A percentile compares a stretch with the other conserved stretches of the same genome.
These are phyloP conservation scores for Eupelmus urozonus DNA, from an alignment of 2,888 invertebrate genomes.

Conservation along the genomic window DNA sequence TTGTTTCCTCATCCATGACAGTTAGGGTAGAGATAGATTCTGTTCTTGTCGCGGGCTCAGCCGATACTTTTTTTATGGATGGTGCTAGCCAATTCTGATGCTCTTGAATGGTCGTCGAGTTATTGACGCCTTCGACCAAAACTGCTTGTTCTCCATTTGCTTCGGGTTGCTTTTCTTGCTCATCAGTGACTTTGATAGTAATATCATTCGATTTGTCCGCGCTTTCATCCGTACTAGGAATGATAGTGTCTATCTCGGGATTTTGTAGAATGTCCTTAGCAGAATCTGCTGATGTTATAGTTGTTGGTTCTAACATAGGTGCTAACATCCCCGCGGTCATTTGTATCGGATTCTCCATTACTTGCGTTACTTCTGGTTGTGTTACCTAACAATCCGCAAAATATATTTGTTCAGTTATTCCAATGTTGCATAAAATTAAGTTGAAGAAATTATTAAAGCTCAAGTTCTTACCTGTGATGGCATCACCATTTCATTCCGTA, in stretches of 20 bases:
- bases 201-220: neutral
- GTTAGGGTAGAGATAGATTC: slow-evolving; percentile 74
- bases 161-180: slow-evolving; percentile 27
- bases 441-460: no score
- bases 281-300: neutral
- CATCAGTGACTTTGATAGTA: slow-evolving; percentile 20
- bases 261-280: neutral
- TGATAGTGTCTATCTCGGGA: no score
- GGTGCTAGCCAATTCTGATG: slow-evolving; percentile 74
- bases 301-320: neutral
- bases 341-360: neutral
- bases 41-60: slow-evolving; percentile 63
- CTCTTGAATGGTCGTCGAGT: slow-evolving; percentile 51
- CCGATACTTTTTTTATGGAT: slow-evolving; percentile 67
- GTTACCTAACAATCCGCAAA: no score
- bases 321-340: neutral
- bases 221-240: no score
- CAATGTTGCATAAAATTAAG: no score
- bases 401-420: no score
- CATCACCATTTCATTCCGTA: no score
- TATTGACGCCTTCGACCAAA: slow-evolving; percentile 13
- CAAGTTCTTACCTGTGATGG: no score
- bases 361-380: neutral
- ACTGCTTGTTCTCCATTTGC: neutral
- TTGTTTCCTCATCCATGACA: slow-evolving; percentile 79